Conservation (phyloP, 2,888 invertebrate species). For the Actias luna region DNA sequence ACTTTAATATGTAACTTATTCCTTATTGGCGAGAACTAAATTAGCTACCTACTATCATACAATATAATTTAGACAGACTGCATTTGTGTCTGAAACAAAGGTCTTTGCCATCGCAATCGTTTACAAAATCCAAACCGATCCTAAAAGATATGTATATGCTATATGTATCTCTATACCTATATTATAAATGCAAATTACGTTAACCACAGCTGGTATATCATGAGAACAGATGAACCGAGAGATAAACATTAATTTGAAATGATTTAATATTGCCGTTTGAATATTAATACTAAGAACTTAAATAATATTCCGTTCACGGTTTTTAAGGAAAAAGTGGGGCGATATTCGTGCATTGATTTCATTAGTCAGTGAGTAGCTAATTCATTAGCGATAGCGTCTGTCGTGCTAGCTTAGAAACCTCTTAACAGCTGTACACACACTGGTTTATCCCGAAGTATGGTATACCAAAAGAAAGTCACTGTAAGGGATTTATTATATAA, state of each 20-base stretch:
- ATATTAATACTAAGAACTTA: conserved; percentile 6
- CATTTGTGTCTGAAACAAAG: not conserved
- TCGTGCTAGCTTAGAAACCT: too few relatives aligned
- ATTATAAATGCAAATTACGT: conserved; percentile 14
- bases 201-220: conserved; percentile 12
- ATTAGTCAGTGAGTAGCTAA: not conserved
- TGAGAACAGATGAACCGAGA: conserved; percentile 12
- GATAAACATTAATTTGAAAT: conserved; percentile 15
- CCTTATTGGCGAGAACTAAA: too few relatives aligned
- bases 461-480: too few relatives aligned
- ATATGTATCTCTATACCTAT: not conserved
- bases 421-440: too few relatives aligned
- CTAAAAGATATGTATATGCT: not conserved
- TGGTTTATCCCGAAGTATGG: too few relatives aligned
- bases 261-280: conserved; percentile 12
- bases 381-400: too few relatives aligned
- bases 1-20: too few relatives aligned
- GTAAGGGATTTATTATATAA: too few relatives aligned
- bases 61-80: not conserved
- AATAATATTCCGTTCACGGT: conserved; percentile 10
- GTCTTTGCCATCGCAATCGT: not conserved
- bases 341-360: not conserved
- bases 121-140: conserved; percentile 6
- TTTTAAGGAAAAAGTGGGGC: conserved; percentile 15
- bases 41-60: too few relatives aligned